Evolutionary conservation across 2,888 invertebrate species (phyloP).

Genomic region (Drosophila setosimentum): DNA sequence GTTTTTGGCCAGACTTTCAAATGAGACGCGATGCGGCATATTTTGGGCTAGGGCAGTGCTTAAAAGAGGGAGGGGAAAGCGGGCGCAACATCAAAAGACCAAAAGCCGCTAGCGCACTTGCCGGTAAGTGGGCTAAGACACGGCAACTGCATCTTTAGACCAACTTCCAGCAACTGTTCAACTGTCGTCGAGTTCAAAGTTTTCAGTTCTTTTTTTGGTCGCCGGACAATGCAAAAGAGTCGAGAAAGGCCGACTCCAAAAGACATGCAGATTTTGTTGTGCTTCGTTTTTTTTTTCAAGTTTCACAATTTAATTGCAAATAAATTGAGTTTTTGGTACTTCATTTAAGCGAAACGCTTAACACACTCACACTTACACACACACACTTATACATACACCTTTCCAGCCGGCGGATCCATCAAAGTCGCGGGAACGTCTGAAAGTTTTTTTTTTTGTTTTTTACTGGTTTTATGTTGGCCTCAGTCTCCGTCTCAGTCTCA

Average conservation of each 20-base stretch:
- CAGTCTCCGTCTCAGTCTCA: constrained; percentile 13
- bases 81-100: constrained; percentile 65
- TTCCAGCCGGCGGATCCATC: constrained; percentile 68
- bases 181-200: constrained; percentile 43
- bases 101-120: constrained; percentile 72
- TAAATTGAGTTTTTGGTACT: constrained; percentile 85
- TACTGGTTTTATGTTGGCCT: constrained; percentile 38
- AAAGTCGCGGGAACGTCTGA: constrained; percentile 60
- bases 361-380: constrained; percentile 37
- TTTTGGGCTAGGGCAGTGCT: constrained; percentile 1
- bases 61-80: constrained; percentile 35
- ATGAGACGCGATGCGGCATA: constrained; percentile 63
- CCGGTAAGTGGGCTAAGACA: constrained; percentile 46
- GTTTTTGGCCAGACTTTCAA: constrained; percentile 54
- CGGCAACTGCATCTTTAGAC: constrained; percentile 18
- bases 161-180: constrained; percentile 29
- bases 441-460: constrained; percentile 19
- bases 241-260: constrained; percentile 26
- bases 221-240: constrained; percentile 45
- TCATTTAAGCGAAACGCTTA: constrained; percentile 83
- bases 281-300: constrained; percentile 30
- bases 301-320: constrained; percentile 84
- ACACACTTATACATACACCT: constrained; percentile 14
- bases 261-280: constrained; percentile 52
- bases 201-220: constrained; percentile 26